Percentiles rank a stretch among this genome's conserved stretches.
phyloP scores from a whole-genome alignment of 2,797 vertebrate genomes.

The Mycteria americana region DNA sequence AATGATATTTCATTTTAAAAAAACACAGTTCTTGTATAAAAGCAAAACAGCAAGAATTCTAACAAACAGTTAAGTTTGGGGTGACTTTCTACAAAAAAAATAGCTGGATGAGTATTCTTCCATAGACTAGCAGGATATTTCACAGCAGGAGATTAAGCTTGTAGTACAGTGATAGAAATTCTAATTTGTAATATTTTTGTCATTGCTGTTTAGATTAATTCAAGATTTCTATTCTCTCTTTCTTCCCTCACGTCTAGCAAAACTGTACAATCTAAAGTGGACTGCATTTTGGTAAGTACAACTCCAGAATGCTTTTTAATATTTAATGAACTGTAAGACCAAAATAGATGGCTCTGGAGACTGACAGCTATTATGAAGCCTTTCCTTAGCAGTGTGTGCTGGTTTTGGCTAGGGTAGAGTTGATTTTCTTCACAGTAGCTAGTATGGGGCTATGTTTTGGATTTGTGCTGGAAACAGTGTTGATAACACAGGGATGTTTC shows the following conservation, averaged over 20 bases:
- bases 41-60: neutral
- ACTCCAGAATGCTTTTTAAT: constrained; percentile 35
- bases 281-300: constrained; percentile 98
- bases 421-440: no score
- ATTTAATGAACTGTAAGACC: constrained; percentile 20
- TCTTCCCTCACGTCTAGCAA: constrained; percentile 82
- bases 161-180: neutral
- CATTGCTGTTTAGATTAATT: constrained; percentile 55
- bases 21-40: neutral
- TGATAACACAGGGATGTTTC: no score
- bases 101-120: neutral
- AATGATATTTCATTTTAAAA: neutral
- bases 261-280: constrained; percentile 98
- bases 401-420: no score
- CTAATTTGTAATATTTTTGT: neutral
- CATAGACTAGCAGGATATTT: neutral
- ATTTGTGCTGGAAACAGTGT: no score
- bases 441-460: no score
- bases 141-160: neutral
- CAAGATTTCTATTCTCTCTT: constrained; percentile 73
- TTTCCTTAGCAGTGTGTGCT: neutral
- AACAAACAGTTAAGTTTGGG: neutral
- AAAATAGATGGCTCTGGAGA: constrained; percentile 7
- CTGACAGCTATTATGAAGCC: neutral
- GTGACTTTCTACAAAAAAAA: neutral